Conservation (phyloP, 2,888 invertebrate genomes). For the Parasteatoda lunata region DNA sequence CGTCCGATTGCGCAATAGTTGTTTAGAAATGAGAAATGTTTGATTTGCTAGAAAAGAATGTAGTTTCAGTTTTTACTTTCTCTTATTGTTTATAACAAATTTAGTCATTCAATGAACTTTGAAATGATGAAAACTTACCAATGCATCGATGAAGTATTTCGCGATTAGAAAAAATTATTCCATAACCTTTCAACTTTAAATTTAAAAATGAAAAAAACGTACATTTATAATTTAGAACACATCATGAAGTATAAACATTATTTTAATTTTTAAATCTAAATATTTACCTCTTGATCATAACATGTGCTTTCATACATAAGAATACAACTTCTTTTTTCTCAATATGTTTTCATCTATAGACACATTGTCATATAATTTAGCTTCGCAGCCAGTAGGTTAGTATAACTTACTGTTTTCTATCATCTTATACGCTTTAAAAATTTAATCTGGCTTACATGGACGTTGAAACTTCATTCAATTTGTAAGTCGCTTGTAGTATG, state of each 20-base stretch:
- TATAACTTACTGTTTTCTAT: not conserved
- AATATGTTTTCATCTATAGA: slow-evolving; percentile 39
- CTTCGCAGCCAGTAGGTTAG: slow-evolving; percentile 40
- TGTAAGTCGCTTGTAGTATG: too few species aligned
- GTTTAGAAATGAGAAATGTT: slow-evolving; percentile 20
- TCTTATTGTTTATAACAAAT: not conserved
- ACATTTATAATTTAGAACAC: too few species aligned
- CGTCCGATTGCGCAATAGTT: slow-evolving; percentile 60
- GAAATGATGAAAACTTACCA: too few species aligned
- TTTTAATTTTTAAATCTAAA: too few species aligned
- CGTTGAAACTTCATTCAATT: too few species aligned
- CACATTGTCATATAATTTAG: slow-evolving; percentile 20
- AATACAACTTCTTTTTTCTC: not conserved
- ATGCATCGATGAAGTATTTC: not conserved
- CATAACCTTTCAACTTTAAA: too few species aligned
- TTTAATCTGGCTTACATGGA: too few species aligned
- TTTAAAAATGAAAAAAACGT: too few species aligned
- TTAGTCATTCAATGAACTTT: not conserved
- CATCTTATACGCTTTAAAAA: not conserved
- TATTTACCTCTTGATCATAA: not conserved
- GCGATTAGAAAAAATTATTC: too few species aligned
- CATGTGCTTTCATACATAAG: too few species aligned
- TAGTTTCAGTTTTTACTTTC: not conserved
- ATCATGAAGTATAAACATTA: too few species aligned
- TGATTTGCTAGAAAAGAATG: slow-evolving; percentile 2